Evolutionary conservation across 2,797 vertebrate species (phyloP), one percentile per base, ranked within the genome.

Genomic region (Pteronotus mesoamericanus): DNA sequence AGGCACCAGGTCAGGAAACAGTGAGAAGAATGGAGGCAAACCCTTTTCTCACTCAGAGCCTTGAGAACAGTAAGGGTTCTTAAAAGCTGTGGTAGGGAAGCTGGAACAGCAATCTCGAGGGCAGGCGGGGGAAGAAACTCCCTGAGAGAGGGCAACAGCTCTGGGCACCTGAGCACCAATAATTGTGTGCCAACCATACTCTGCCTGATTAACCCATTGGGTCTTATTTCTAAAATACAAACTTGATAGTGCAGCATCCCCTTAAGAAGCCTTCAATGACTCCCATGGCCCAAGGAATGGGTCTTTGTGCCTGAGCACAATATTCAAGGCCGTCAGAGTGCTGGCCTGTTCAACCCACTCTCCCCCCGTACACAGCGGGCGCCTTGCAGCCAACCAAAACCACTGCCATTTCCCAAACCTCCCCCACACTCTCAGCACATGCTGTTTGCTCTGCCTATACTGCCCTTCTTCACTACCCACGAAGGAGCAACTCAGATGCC

Each of bases 301-400:
- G 24, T 61, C 37, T 59, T 3, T 32, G n/a, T 29, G 51, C 42
- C 64, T 39, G 44, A 85, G 64, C 37, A 9, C 12, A 32, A 5
- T 4, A 21, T 10, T 10, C 6, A n/a, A 39, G 64, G 9, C 32
- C 74, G 77, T 77, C 14, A 0, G 2, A 3, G 55, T 11, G 3
- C 22, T 19, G n/a, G 4, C 51, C 57, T 26, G 1, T 39, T 44
- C 32, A 14, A 14, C 64, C 8, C 2, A n/a, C 57, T 59, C 24
- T 3, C 39, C 34, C 79, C 29, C 22, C 3, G 5, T 21, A 2
- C 14, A 2, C 44, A 78, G 19, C 4, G 0, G 78, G 19, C 0
- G 3, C 48, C 48, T 61, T 42, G 39, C 18, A 26, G 22, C 34
- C 26, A 21, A 57, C 69, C n/a, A 24, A 15, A 66, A 64, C n/a